These are phyloP conservation scores for Pediacus dermestoides DNA, from an alignment of 2,888 invertebrate genomes.

Conservation along the genomic window DNA sequence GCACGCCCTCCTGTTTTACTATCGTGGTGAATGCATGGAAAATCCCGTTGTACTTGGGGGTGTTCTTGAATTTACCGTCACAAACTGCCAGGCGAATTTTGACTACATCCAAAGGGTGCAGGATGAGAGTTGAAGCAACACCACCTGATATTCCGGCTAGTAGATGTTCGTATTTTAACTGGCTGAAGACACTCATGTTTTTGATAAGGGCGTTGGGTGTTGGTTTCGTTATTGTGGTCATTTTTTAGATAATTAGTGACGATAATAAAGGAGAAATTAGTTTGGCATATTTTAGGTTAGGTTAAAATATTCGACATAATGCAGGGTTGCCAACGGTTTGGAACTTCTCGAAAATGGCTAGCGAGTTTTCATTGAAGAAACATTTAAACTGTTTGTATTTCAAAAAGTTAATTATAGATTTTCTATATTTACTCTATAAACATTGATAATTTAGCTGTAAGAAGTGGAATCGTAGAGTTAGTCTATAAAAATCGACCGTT, in stretches of 20 bases:
- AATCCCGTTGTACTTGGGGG: slow-evolving; percentile 85
- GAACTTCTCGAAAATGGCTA: too few species aligned
- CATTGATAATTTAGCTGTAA: too few species aligned
- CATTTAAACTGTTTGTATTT: too few species aligned
- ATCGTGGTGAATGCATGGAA: slow-evolving; percentile 80
- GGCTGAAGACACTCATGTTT: slow-evolving; percentile 48
- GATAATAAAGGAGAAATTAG: background rate
- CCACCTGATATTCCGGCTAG: slow-evolving; percentile 95
- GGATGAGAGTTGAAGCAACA: slow-evolving; percentile 84
- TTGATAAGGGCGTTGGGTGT: slow-evolving; percentile 2
- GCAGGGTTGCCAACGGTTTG: too few species aligned
- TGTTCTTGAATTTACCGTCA: slow-evolving; percentile 74
- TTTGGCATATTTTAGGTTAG: too few species aligned
- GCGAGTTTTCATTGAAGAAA: too few species aligned
- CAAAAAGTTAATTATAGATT: too few species aligned
- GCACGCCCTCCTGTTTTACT: slow-evolving; percentile 77
- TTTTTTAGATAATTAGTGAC: slow-evolving; percentile 1
- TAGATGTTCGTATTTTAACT: slow-evolving; percentile 88
- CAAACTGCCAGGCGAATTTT: slow-evolving; percentile 99
- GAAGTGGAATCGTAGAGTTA: too few species aligned
- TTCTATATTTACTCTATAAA: too few species aligned
- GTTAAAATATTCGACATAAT: too few species aligned
- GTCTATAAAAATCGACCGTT: too few species aligned
- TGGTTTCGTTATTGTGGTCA: slow-evolving; percentile 7
- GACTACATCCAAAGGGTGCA: slow-evolving; percentile 96